These are phyloP conservation scores for Phyllotreta cruciferae DNA, from an alignment of 2,888 invertebrate species.

Conservation along the genomic window DNA sequence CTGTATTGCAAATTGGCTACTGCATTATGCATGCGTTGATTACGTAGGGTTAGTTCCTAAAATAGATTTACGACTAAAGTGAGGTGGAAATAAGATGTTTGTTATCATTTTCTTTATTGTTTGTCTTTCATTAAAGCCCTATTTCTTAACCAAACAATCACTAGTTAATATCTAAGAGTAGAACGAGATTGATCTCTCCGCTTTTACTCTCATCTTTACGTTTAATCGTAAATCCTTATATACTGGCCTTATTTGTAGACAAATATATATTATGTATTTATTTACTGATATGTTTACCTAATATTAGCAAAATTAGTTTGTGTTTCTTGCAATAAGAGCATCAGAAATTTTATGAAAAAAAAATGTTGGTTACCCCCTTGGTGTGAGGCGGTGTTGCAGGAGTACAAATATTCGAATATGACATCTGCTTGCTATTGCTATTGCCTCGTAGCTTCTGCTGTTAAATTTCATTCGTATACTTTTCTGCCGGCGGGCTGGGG, in stretches of 20 bases:
- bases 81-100: slow-evolving; percentile 42
- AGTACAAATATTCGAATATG: slow-evolving; percentile 41
- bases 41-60: slow-evolving; percentile 9
- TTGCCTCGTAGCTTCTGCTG: slow-evolving; percentile 46
- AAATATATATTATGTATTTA: background rate
- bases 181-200: slow-evolving; percentile 10
- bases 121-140: slow-evolving; percentile 51
- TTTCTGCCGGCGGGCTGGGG: slow-evolving; percentile 37
- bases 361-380: background rate
- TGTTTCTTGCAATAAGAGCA: no score
- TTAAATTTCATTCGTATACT: slow-evolving; percentile 45
- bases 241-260: slow-evolving; percentile 13
- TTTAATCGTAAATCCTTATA: slow-evolving; percentile 7
- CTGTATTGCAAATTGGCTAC: background rate
- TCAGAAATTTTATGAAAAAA: no score
- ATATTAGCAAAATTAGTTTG: no score
- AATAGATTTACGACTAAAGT: slow-evolving; percentile 12
- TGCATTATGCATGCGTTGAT: slow-evolving; percentile 10
- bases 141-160: slow-evolving; percentile 50
- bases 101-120: slow-evolving; percentile 50
- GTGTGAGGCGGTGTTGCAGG: slow-evolving; percentile 3
- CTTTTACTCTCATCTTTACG: background rate
- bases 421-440: slow-evolving; percentile 50
- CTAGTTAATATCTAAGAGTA: slow-evolving; percentile 38
- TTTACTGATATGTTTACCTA: no score